These are phyloP conservation scores for Takifugu flavidus DNA, from an alignment of 2,113 vertebrate species.

Conservation along the genomic window DNA sequence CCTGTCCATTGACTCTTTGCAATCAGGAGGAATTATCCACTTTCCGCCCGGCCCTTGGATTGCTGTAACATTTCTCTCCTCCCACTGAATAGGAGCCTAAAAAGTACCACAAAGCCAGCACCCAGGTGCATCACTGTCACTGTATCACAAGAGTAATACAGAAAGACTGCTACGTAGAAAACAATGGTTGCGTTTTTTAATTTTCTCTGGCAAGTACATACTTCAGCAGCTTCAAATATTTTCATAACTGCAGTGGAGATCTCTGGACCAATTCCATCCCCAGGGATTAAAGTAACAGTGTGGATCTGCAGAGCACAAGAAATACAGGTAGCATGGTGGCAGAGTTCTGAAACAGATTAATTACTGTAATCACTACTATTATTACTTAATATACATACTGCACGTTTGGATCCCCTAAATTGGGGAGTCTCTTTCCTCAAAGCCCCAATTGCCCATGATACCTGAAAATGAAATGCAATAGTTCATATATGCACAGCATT, in stretches of 20 bases:
- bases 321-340: not conserved
- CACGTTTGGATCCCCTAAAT: conserved; percentile 80
- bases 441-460: conserved; percentile 80
- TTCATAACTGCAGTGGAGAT: conserved; percentile 90
- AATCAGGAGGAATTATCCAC: conserved; percentile 96
- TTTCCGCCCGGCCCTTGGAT: conserved; percentile 91
- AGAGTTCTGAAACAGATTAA: not conserved
- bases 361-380: not conserved
- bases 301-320: conserved; percentile 74
- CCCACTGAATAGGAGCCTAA: conserved; percentile 91
- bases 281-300: conserved; percentile 94
- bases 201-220: conserved; percentile 45
- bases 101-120: not conserved
- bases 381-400: conserved; percentile 75
- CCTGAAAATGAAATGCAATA: conserved; percentile 57
- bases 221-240: conserved; percentile 92
- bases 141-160: too few relatives aligned
- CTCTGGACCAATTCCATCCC: conserved; percentile 95
- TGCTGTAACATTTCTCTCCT: conserved; percentile 89
- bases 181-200: too few relatives aligned
- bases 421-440: conserved; percentile 79
- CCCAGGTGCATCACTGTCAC: not conserved
- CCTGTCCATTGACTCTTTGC: conserved; percentile 97
- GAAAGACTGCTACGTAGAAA: too few relatives aligned
- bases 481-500: not conserved